These are phyloP conservation scores for Kryphioiulus occultus DNA, from an alignment of 2,888 invertebrate species.

Conservation along the genomic window DNA sequence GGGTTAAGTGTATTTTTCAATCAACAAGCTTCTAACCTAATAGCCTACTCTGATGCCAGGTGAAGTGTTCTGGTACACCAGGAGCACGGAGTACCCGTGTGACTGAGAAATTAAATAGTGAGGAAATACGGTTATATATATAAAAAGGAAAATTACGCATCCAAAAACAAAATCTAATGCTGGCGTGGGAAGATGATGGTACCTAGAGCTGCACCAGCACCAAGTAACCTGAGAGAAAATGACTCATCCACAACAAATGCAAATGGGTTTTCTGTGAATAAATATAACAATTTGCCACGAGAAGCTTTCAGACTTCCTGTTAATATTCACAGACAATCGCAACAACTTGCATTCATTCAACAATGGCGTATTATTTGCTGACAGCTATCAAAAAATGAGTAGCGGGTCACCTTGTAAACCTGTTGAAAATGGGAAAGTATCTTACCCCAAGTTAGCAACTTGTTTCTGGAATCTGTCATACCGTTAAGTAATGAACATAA, in stretches of 20 bases:
- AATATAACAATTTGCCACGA: not conserved
- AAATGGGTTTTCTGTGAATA: not conserved
- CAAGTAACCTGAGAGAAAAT: not conserved
- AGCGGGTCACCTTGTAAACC: not conserved
- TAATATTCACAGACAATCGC: not conserved
- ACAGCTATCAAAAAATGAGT: not conserved
- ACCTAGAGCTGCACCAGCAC: not conserved
- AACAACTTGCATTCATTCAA: not conserved
- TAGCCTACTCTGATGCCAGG: not conserved
- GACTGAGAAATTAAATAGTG: not conserved
- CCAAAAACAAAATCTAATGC: not conserved
- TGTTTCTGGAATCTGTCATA: not conserved
- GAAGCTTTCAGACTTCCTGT: not conserved
- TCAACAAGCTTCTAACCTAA: slow-evolving; percentile 7
- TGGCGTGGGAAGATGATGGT: not conserved
- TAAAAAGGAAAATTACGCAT: slow-evolving; percentile 13
- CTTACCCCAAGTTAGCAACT: not conserved
- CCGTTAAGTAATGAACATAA: too few species aligned
- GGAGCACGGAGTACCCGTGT: not conserved
- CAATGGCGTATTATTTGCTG: not conserved
- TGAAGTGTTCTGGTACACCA: not conserved
- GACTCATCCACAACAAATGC: not conserved
- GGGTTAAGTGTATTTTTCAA: not conserved
- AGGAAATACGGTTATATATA: not conserved
- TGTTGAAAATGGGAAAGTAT: not conserved